A percentile compares a stretch with the other conserved stretches of the same genome.
Evolutionary conservation across 2,888 invertebrate genomes (phyloP).

Genomic region (Lordiphosa fenestrarum): DNA sequence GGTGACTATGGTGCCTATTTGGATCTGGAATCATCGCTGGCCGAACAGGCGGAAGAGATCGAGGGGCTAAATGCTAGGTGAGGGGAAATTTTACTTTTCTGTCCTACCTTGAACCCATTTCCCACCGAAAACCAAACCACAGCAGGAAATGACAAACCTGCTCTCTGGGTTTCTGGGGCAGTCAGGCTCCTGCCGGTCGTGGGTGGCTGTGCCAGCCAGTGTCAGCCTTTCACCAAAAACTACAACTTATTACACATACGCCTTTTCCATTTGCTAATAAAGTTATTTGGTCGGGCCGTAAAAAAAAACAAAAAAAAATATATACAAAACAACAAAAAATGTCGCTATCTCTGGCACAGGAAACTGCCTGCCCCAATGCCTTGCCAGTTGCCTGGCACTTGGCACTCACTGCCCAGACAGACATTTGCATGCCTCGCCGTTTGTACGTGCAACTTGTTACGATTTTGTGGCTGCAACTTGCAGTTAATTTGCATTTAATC

Average conservation of each 20-base stretch:
- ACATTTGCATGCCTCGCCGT: slow-evolving; percentile 46
- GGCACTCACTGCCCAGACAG: slow-evolving; percentile 40
- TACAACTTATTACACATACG: slow-evolving; percentile 42
- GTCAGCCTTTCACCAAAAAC: slow-evolving; percentile 57
- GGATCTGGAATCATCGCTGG: slow-evolving; percentile 97
- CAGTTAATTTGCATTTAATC: slow-evolving; percentile 72
- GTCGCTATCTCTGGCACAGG: slow-evolving; percentile 68
- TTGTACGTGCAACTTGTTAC: slow-evolving; percentile 70
- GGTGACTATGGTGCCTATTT: slow-evolving; percentile 98
- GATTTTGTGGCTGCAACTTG: slow-evolving; percentile 41
- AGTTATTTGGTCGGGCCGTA: slow-evolving; percentile 61
- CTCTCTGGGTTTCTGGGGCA: slow-evolving; percentile 66
- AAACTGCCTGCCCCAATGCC: slow-evolving; percentile 37
- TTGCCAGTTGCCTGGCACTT: slow-evolving; percentile 13
- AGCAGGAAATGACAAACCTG: slow-evolving; percentile 33
- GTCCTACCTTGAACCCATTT: slow-evolving; percentile 55
- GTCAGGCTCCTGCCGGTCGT: slow-evolving; percentile 33
- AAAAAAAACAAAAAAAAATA: slow-evolving; percentile 45
- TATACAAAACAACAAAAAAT: slow-evolving; percentile 36
- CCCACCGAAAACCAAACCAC: slow-evolving; percentile 4
- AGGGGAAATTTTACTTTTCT: slow-evolving; percentile 78
- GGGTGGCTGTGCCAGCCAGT: slow-evolving; percentile 44
- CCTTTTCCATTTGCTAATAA: slow-evolving; percentile 52
- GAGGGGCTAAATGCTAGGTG: slow-evolving; percentile 97
- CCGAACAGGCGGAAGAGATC: slow-evolving; percentile 98